phyloP scores from a whole-genome alignment of 2,113 vertebrate species.

The Ceyx cyanopectus region DNA sequence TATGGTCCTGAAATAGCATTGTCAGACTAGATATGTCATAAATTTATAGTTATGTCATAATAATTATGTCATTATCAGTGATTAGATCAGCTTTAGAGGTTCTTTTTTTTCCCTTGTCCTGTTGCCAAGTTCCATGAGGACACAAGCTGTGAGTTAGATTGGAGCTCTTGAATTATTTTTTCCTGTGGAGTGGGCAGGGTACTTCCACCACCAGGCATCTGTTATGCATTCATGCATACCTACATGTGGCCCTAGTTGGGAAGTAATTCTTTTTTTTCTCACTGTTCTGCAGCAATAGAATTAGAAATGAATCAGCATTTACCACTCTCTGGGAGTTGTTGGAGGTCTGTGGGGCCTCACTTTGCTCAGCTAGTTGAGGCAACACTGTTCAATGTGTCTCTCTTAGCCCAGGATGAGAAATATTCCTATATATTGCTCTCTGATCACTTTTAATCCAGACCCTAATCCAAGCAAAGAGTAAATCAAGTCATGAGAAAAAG shows the following conservation, averaged over 20 bases:
- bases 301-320: neutral
- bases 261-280: neutral
- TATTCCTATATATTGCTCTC: neutral
- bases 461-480: neutral
- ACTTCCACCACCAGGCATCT: neutral
- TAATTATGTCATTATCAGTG: slow-evolving; percentile 1
- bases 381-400: accelerated
- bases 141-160: neutral
- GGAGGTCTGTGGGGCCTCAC: accelerated
- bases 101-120: neutral
- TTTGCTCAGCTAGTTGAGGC: neutral
- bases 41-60: neutral
- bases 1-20: neutral
- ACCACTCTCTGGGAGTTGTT: neutral
- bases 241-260: neutral
- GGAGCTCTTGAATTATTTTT: neutral
- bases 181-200: neutral
- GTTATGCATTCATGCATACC: neutral
- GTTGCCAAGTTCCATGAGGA: neutral
- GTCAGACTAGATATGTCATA: slow-evolving; percentile 1
- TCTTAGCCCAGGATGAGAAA: neutral
- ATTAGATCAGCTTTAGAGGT: slow-evolving; percentile 1
- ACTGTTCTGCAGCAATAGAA: neutral
- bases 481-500: neutral
- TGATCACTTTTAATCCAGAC: neutral